Evolutionary conservation across 2,797 vertebrate species (phyloP).

Genomic region (Novumbra hubbsi): DNA sequence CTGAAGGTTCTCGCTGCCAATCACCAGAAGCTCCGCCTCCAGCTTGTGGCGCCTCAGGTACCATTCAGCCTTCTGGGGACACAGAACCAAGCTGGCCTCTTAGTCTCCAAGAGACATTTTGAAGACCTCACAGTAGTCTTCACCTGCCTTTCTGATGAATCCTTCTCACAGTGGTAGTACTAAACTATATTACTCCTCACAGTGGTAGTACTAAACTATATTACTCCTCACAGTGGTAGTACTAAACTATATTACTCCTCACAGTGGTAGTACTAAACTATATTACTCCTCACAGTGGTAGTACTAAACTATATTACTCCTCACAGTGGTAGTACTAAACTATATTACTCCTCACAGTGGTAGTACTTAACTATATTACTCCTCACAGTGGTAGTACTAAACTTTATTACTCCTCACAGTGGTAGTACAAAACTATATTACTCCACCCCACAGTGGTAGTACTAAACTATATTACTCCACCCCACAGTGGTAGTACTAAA

Average conservation of each 20-base stretch:
- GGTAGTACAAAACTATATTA: too few species aligned
- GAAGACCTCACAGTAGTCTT: neutral
- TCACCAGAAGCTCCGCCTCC: conserved; percentile 85
- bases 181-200: too few species aligned
- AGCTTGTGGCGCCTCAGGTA: conserved; percentile 84
- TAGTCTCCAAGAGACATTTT: neutral
- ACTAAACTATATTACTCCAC: neutral
- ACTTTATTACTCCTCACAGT: neutral
- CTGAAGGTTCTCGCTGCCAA: conserved; percentile 81
- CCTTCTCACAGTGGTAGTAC: too few species aligned
- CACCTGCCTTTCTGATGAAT: neutral
- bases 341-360: neutral
- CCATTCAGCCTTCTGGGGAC: conserved; percentile 72
- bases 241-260: too few species aligned
- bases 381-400: too few species aligned
- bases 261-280: too few species aligned
- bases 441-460: too few species aligned
- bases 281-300: neutral
- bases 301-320: too few species aligned
- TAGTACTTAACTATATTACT: too few species aligned
- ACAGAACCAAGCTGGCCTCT: conserved; percentile 5
- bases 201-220: too few species aligned
- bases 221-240: neutral
- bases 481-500: too few species aligned
- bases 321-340: too few species aligned